Conservation (phyloP, 2,113 vertebrate species). For the Psilopogon haemacephalus region DNA sequence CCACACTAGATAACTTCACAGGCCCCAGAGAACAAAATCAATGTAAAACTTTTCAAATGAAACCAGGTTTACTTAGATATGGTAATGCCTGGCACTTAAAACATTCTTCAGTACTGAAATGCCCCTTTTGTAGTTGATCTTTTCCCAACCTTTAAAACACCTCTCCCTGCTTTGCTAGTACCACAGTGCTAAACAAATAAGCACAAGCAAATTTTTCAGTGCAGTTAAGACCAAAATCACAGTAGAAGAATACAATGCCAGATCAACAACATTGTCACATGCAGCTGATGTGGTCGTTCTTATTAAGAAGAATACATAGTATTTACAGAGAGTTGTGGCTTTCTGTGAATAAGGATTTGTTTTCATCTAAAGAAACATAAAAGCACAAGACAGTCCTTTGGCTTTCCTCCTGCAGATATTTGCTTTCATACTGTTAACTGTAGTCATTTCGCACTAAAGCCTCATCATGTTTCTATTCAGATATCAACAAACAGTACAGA, state of each 20-base stretch:
- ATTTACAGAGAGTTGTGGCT: not conserved
- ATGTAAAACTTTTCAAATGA: not conserved
- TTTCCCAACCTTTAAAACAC: not conserved
- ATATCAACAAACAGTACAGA: not conserved
- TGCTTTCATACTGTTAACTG: not conserved
- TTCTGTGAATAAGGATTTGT: not conserved
- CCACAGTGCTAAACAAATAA: not conserved
- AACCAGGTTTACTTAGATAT: not conserved
- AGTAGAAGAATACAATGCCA: not conserved
- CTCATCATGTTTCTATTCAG: not conserved
- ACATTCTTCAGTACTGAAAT: not conserved
- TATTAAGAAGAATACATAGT: not conserved
- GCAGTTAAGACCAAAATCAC: not conserved
- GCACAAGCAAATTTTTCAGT: not conserved
- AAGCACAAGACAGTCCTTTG: not conserved
- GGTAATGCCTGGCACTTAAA: not conserved
- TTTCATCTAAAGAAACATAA: not conserved
- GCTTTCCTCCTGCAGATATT: not conserved
- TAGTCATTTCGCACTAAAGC: not conserved
- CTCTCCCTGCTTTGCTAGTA: not conserved
- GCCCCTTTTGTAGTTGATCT: not conserved
- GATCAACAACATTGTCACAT: not conserved
- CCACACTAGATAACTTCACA: not conserved
- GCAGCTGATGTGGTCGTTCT: not conserved
- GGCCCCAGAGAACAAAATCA: not conserved